Conservation (phyloP, 2,113 vertebrate genomes). For the Myotis yumanensis region DNA sequence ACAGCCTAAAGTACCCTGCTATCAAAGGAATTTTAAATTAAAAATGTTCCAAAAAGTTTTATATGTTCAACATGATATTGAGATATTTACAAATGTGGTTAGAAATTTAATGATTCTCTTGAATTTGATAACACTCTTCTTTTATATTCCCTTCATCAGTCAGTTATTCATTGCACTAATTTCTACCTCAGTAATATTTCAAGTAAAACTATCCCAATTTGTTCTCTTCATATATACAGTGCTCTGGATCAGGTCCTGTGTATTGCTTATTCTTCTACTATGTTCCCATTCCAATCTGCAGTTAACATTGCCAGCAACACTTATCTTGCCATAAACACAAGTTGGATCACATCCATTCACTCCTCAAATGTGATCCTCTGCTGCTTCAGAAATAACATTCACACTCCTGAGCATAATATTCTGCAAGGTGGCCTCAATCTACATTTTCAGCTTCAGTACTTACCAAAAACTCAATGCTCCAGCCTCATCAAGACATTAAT, state of each 20-base stretch:
- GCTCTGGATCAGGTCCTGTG: neutral
- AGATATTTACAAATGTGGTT: slow-evolving; percentile 7
- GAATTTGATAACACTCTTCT: neutral
- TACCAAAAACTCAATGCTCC: neutral
- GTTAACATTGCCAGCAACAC: neutral
- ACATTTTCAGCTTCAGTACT: neutral
- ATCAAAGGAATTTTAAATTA: slow-evolving; percentile 26
- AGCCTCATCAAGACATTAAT: neutral
- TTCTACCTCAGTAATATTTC: neutral
- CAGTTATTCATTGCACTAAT: neutral
- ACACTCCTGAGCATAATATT: neutral
- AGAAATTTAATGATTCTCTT: neutral
- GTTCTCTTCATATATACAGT: neutral
- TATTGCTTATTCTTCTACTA: neutral
- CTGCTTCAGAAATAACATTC: neutral
- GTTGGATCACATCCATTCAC: neutral
- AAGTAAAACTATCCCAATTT: neutral
- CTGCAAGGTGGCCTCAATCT: neutral
- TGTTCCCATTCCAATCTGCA: neutral
- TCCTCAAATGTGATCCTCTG: neutral
- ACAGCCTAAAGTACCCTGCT: neutral
- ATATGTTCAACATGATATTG: neutral
- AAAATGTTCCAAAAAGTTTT: neutral
- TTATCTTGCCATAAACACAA: slow-evolving; percentile 41
- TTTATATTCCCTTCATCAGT: neutral